Evolutionary conservation across 2,888 invertebrate species (phyloP), one percentile per base, ranked within the genome.

Genomic region (Drepana falcataria): DNA sequence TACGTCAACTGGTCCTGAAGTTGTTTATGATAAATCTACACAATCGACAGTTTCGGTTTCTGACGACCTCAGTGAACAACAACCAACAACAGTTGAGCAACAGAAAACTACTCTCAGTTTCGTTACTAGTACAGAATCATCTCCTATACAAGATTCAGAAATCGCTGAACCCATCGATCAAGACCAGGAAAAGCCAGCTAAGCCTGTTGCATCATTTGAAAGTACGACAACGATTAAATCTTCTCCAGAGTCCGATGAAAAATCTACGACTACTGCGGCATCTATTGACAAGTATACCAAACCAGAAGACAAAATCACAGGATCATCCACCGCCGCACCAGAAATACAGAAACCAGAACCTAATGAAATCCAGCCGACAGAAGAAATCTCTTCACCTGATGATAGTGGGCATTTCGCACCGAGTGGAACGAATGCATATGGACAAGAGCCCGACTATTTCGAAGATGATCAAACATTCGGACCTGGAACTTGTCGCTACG

Each of bases 401-500:
- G 85, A 83, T 49, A 88, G 87, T 47, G 70, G 70, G 49, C 77
- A 79, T 49, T 82, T 86, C 61, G 82, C 86, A 55, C 70, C 87
- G 1, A 81, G 79, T 58, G 92, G 89, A 52, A 70, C 74, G 44
- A 77, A 77, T 48, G 91, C 87, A 48, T 92, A 93, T 60, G 85
- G 92, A 48, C 78, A 79, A 62, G 92, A 92, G 61, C 93, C 94
- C 59, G 95, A 96, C 67, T 95, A 96, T 72, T 94, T 93, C 61
- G 95, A 95, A 67, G 96, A 96, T 71, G 95, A 96, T 71, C 94
- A 94, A 72, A 93, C 94, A 55, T 96, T 96, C 69, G 96, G 97
- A 41, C 97, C 97, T 21, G 97, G 97, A 66, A 97, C 97, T 52
- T 98, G 98, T 75, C 93, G 97, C 70, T 98, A 97, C 71, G 96